A percentile compares a stretch with the other conserved stretches of the same genome.
phyloP scores from a whole-genome alignment of 2,888 invertebrate genomes.

The Chalcosyrphus nemorum region DNA sequence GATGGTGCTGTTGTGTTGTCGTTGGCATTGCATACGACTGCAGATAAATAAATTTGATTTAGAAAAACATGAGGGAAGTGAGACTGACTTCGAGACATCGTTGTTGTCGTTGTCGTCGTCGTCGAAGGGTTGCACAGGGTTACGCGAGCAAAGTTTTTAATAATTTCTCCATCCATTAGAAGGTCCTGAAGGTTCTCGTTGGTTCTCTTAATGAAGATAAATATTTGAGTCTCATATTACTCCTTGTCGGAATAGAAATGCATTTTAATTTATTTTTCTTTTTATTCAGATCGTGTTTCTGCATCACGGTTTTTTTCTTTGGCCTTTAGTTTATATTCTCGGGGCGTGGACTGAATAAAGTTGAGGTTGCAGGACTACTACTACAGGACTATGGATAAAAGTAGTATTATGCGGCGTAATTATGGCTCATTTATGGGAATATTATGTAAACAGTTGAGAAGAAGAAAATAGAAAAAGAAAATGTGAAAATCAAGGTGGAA shows the following conservation, averaged over 20 bases:
- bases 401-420: slow-evolving; percentile 9
- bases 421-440: slow-evolving; percentile 13
- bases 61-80: slow-evolving; percentile 22
- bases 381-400: background rate
- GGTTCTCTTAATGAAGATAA: slow-evolving; percentile 39
- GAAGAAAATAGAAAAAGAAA: too few species aligned
- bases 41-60: slow-evolving; percentile 58
- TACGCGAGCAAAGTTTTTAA: slow-evolving; percentile 5
- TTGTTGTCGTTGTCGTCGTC: too few species aligned
- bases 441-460: slow-evolving; percentile 5
- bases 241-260: background rate
- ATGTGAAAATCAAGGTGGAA: background rate
- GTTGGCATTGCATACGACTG: slow-evolving; percentile 15
- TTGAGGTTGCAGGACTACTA: background rate
- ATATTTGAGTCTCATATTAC: slow-evolving; percentile 52
- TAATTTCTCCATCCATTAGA: slow-evolving; percentile 8
- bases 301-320: slow-evolving; percentile 12
- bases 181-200: slow-evolving; percentile 12
- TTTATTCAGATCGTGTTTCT: slow-evolving; percentile 40
- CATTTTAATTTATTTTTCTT: slow-evolving; percentile 35
- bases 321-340: background rate
- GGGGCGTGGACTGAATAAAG: slow-evolving; percentile 1
- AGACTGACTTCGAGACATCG: background rate
- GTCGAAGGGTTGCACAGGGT: slow-evolving; percentile 23
- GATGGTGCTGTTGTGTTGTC: slow-evolving; percentile 31